phyloP scores from a whole-genome alignment of 2,888 invertebrate genomes.

The Mythimna vitellina region DNA sequence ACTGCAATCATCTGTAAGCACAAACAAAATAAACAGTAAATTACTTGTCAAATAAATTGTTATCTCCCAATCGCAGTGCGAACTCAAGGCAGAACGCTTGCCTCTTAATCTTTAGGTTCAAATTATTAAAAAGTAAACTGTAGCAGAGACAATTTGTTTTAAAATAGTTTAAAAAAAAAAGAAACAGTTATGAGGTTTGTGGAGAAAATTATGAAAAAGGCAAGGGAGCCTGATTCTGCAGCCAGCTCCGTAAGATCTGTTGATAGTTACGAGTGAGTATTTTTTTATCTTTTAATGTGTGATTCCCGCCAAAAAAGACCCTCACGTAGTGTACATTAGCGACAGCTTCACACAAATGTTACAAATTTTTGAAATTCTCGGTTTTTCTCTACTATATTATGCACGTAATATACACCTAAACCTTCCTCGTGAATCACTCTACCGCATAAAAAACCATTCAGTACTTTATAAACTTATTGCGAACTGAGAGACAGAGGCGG shows the following conservation, averaged over 20 bases:
- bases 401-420: too few species aligned
- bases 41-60: conserved; percentile 40
- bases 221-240: conserved; percentile 72
- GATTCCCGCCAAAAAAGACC: background rate
- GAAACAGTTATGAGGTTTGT: conserved; percentile 51
- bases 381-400: too few species aligned
- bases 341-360: too few species aligned
- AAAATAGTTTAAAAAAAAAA: conserved; percentile 15
- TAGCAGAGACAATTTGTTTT: conserved; percentile 16
- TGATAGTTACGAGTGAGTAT: conserved; percentile 81
- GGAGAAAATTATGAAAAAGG: conserved; percentile 54
- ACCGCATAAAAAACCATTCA: too few species aligned
- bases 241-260: conserved; percentile 79
- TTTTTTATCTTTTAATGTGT: background rate
- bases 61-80: conserved; percentile 61
- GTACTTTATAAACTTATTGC: too few species aligned
- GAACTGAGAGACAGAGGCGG: too few species aligned
- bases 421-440: too few species aligned
- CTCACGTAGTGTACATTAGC: too few species aligned
- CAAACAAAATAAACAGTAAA: conserved; percentile 44
- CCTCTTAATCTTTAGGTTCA: conserved; percentile 27
- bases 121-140: conserved; percentile 27
- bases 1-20: conserved; percentile 20
- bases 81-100: conserved; percentile 47
- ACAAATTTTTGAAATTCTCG: too few species aligned